Conservation (phyloP, 1,140 invertebrate species). For the Belonocnema kinseyi region DNA sequence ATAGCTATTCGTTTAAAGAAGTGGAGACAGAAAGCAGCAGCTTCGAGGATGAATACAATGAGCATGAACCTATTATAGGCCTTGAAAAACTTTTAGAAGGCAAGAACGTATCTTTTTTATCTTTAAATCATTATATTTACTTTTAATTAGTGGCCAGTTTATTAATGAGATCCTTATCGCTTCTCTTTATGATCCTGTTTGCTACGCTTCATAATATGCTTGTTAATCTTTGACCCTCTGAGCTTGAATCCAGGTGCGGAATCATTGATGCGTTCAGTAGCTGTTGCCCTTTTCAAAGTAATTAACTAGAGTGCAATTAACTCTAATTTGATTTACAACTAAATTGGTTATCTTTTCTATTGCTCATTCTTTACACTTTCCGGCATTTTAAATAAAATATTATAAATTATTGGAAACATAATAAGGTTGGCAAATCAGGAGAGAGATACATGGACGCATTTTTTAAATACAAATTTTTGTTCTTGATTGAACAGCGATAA, state of each 20-base stretch:
- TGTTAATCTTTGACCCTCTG: background rate
- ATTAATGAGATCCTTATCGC: background rate
- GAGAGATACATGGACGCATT: no score
- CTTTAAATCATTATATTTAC: background rate
- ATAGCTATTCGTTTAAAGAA: conserved; percentile 13
- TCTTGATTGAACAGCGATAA: no score
- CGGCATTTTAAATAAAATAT: no score
- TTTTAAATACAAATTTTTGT: no score
- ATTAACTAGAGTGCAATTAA: conserved; percentile 16
- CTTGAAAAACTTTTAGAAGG: background rate
- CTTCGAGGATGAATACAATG: background rate
- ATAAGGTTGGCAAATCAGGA: no score
- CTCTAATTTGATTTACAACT: conserved; percentile 13
- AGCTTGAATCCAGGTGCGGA: conserved; percentile 6
- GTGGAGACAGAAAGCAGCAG: background rate
- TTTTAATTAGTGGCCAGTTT: conserved; percentile 1
- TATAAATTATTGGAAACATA: no score
- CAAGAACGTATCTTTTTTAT: background rate
- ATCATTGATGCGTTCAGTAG: conserved; percentile 26
- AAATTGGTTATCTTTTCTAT: background rate
- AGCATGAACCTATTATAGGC: background rate
- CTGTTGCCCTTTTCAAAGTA: conserved; percentile 1
- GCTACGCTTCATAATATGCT: background rate
- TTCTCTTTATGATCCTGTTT: background rate
- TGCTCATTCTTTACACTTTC: background rate